A percentile compares a stretch with the other conserved stretches of the same genome.
Evolutionary conservation across 2,113 vertebrate genomes (phyloP).

Genomic region (Triplophysa siluroides): DNA sequence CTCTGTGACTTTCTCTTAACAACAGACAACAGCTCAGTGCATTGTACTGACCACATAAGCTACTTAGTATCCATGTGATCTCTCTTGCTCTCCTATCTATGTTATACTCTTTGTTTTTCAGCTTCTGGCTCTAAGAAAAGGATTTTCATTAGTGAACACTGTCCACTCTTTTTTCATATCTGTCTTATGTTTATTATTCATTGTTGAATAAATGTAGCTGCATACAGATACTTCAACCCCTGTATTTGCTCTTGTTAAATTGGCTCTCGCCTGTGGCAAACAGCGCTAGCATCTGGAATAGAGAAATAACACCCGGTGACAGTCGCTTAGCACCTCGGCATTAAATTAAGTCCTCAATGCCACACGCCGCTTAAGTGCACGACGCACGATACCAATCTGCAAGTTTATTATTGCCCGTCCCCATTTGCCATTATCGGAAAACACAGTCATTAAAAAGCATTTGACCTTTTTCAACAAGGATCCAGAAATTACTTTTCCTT

Average conservation of each 20-base stretch:
- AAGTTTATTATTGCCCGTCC: slow-evolving; percentile 74
- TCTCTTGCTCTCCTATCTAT: slow-evolving; percentile 43
- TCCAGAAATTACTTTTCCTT: slow-evolving; percentile 73
- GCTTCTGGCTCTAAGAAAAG: slow-evolving; percentile 41
- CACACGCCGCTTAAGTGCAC: slow-evolving; percentile 71
- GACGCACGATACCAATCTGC: slow-evolving; percentile 75
- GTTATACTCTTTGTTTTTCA: slow-evolving; percentile 52
- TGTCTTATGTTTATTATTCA: slow-evolving; percentile 69
- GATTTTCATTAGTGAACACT: slow-evolving; percentile 42
- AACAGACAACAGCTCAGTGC: neutral
- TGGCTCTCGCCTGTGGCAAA: slow-evolving; percentile 66
- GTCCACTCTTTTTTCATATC: slow-evolving; percentile 59
- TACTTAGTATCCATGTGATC: slow-evolving; percentile 26
- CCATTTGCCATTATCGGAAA: slow-evolving; percentile 71
- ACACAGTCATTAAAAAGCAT: slow-evolving; percentile 81
- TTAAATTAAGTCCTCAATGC: slow-evolving; percentile 75
- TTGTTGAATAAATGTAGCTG: slow-evolving; percentile 59
- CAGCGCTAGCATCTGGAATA: slow-evolving; percentile 63
- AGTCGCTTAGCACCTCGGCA: slow-evolving; percentile 48
- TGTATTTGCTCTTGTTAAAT: slow-evolving; percentile 77
- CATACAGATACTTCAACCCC: slow-evolving; percentile 63
- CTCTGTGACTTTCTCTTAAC: neutral
- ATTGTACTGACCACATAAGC: neutral
- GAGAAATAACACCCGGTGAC: slow-evolving; percentile 70
- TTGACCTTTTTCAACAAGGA: slow-evolving; percentile 78